Evolutionary conservation across 2,888 invertebrate genomes (phyloP), one percentile per base, ranked within the genome.

Genomic region (Idaea biselata): DNA sequence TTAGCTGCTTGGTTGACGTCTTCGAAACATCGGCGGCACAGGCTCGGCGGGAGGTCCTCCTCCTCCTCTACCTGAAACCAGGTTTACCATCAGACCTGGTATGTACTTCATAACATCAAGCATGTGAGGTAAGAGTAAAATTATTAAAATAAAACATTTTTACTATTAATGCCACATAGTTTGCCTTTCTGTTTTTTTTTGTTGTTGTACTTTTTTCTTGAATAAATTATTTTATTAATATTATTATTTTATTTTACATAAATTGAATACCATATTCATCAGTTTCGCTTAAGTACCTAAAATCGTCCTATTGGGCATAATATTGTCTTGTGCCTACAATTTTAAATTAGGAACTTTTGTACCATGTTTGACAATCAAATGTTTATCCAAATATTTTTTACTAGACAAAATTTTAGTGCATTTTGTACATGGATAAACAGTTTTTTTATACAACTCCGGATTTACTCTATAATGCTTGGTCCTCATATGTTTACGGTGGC

Each of bases 1-100:
- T 73, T 73, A 33, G 76, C 69, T 1, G 86, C 84, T 0, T 79
- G 73, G 53, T 85, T 56, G 60, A 82, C 74, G 63, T 79, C 82
- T 60, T 81, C 78, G 16, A 76, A 76, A 76, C 91, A 91, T 60
- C 61, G 61, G 65, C 76, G 69, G 83, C 91, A 91, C 58, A 85
- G 69, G 31, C 86, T 83, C 54, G 73, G 70, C 60, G 91, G 91
- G 67, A 90, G 74, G 7, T 72, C 80, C 17, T 72, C 63, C 68
- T 83, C 85, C 70, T 83, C 78, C 73, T 75, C 82, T 74, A 91
- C 82, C 91, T 91, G 91, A 88, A 91, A 91, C 81, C 78, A 89
- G 77, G 87, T 73, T 72, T 81, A 80, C 79, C 77, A 82, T 90
- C 88, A 90, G 81, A 80, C 86, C 16, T 55, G 16, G 55, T 55